Percentiles rank a stretch among this genome's conserved stretches.
These are phyloP conservation scores for Diplolepis rosae DNA, from an alignment of 2,888 invertebrate genomes.

Conservation along the genomic window DNA sequence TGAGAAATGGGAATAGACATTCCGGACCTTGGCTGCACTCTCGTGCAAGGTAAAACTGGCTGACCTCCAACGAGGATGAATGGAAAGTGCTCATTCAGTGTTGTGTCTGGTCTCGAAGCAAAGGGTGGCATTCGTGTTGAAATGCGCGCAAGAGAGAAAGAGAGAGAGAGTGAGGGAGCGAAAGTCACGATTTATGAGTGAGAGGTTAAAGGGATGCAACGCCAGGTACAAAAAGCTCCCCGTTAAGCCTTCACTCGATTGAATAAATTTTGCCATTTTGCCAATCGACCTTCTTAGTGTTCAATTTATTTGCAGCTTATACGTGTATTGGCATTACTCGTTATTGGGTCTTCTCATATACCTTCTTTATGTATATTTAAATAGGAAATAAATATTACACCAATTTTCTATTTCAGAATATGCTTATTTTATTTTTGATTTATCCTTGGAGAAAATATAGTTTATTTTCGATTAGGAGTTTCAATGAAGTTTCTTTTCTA, in stretches of 20 bases:
- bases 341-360: too few relatives aligned
- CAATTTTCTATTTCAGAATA: too few relatives aligned
- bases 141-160: constrained; percentile 30
- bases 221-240: constrained; percentile 18
- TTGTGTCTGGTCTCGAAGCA: constrained; percentile 41
- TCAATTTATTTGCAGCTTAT: neutral
- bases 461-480: too few relatives aligned
- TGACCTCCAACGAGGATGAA: constrained; percentile 66
- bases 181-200: neutral
- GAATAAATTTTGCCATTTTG: constrained; percentile 11
- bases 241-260: neutral
- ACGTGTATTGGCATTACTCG: neutral
- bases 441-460: too few relatives aligned
- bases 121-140: constrained; percentile 36
- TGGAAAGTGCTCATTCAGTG: constrained; percentile 61
- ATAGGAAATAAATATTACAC: too few relatives aligned
- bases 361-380: too few relatives aligned
- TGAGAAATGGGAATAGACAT: constrained; percentile 23
- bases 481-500: neutral
- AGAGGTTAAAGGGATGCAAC: neutral
- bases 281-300: constrained; percentile 7
- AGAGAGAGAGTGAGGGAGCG: constrained; percentile 15
- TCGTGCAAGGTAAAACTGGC: constrained; percentile 59
- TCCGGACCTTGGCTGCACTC: constrained; percentile 33
- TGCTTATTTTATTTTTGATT: too few relatives aligned